A percentile compares a stretch with the other conserved stretches of the same genome.
phyloP scores from a whole-genome alignment of 1,140 invertebrate genomes.

The Atta texana region DNA sequence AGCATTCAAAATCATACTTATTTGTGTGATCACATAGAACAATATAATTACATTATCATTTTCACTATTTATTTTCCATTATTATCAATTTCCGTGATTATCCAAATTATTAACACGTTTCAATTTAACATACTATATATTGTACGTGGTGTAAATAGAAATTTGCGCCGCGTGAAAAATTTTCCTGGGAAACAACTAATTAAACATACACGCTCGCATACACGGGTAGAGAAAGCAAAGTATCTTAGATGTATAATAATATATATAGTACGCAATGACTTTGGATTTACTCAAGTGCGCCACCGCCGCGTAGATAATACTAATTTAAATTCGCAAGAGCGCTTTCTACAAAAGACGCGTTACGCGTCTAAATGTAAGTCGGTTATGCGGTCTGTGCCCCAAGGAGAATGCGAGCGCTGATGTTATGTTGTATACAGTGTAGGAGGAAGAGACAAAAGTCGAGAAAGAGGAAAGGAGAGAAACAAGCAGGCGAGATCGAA shows the following conservation, averaged over 20 bases:
- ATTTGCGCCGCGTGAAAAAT: background rate
- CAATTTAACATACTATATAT: background rate
- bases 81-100: background rate
- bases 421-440: constrained; percentile 42
- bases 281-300: constrained; percentile 3
- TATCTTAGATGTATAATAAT: constrained; percentile 29
- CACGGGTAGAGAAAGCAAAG: background rate
- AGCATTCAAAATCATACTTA: background rate
- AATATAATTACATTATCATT: constrained; percentile 6
- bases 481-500: constrained; percentile 69
- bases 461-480: constrained; percentile 17
- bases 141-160: background rate
- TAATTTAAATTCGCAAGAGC: constrained; percentile 64
- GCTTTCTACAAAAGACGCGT: constrained; percentile 38
- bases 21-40: background rate
- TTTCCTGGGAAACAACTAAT: background rate
- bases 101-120: background rate
- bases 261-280: background rate
- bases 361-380: constrained; percentile 59
- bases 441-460: constrained; percentile 45
- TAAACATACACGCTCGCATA: background rate
- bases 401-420: constrained; percentile 37
- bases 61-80: background rate
- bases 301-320: background rate
- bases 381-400: constrained; percentile 64